A percentile compares a stretch with the other conserved stretches of the same genome.
Evolutionary conservation across 1,140 invertebrate genomes (phyloP).

Genomic region (Bombus haemorrhoidalis): DNA sequence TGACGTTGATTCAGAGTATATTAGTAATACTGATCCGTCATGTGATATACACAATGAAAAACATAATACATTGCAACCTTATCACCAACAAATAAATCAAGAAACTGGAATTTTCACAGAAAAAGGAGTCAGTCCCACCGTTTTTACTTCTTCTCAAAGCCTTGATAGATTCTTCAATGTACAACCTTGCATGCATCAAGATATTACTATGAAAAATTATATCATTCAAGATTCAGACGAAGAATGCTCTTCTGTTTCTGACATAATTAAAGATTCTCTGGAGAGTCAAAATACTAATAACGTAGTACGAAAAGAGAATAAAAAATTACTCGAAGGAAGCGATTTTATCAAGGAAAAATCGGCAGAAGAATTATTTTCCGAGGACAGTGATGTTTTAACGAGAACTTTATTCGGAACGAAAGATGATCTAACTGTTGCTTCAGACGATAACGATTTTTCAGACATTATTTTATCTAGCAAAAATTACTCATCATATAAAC

Average conservation of each 20-base stretch:
- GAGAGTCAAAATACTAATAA: not conserved
- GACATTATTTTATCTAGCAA: not conserved
- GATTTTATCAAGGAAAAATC: not conserved
- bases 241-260: not conserved
- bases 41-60: not conserved
- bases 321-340: not conserved
- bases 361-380: not conserved
- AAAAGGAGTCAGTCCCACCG: too few relatives aligned
- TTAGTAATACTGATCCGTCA: not conserved
- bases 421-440: too few relatives aligned
- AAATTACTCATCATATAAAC: not conserved
- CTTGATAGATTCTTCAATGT: not conserved
- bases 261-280: conserved; percentile 21
- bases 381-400: not conserved
- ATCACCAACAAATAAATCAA: not conserved
- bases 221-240: conserved; percentile 21
- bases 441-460: not conserved
- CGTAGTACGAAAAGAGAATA: not conserved
- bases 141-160: not conserved
- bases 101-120: not conserved
- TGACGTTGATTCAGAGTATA: not conserved
- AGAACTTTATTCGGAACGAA: too few relatives aligned
- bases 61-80: not conserved
- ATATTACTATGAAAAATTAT: not conserved
- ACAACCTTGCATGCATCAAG: too few relatives aligned